These are phyloP conservation scores for Lepidonotus clava DNA, from an alignment of 2,888 invertebrate species.

Conservation along the genomic window DNA sequence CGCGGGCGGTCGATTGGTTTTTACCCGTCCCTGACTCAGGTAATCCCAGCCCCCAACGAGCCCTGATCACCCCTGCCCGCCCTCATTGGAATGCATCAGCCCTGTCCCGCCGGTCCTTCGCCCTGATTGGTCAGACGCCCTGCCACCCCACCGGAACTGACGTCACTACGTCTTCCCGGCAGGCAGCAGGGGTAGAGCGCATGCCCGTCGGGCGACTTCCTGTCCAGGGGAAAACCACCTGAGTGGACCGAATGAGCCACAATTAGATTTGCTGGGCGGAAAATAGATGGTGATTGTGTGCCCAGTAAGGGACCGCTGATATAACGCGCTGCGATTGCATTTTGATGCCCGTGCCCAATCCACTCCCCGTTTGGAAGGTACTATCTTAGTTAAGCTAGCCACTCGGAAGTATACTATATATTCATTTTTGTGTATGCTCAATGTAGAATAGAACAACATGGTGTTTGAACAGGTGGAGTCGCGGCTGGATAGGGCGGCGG, in stretches of 20 bases:
- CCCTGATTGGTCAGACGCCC: background rate
- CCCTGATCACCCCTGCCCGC: background rate
- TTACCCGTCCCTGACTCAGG: background rate
- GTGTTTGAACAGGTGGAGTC: background rate
- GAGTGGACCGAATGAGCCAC: constrained; percentile 2
- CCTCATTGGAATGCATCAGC: background rate
- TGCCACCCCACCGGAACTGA: background rate
- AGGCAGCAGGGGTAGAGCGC: background rate
- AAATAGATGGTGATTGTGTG: constrained; percentile 38
- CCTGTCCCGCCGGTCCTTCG: background rate
- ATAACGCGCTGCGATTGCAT: constrained; percentile 15
- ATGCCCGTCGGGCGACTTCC: background rate
- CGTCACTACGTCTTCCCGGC: constrained; percentile 30
- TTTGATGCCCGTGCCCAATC: background rate
- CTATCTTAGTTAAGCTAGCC: background rate
- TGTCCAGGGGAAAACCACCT: constrained; percentile 28
- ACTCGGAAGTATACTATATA: background rate
- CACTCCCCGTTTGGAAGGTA: too few species aligned
- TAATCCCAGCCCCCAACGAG: background rate
- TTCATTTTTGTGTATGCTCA: background rate
- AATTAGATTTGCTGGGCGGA: constrained; percentile 28
- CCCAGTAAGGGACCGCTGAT: background rate
- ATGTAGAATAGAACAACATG: background rate
- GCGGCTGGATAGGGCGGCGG: background rate
- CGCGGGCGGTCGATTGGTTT: background rate